Evolutionary conservation across 2,888 invertebrate species (phyloP).

Genomic region (Digitonthophagus gazella): DNA sequence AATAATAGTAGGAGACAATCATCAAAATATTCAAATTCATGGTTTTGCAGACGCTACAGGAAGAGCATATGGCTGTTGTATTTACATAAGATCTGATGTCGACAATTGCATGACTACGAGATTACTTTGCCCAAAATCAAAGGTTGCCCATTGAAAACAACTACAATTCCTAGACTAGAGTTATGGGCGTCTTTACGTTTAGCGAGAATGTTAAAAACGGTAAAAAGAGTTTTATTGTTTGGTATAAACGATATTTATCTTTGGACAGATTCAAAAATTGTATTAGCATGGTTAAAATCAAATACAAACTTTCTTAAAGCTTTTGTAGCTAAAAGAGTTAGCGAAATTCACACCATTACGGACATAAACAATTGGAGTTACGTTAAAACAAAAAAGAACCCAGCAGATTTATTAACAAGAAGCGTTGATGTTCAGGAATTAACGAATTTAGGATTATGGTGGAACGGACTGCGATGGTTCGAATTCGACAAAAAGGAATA

Average conservation of each 20-base stretch:
- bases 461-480: background rate
- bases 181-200: background rate
- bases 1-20: background rate
- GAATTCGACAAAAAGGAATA: background rate
- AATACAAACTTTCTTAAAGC: background rate
- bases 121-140: too few species aligned
- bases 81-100: too few species aligned
- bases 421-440: background rate
- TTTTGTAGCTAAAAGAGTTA: background rate
- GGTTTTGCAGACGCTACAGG: slow-evolving; percentile 25
- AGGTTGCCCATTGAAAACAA: too few species aligned
- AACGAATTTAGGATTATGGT: background rate
- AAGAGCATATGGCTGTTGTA: too few species aligned
- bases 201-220: background rate
- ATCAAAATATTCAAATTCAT: slow-evolving; percentile 2
- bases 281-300: background rate
- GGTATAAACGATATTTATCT: too few species aligned
- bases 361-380: too few species aligned
- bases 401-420: background rate
- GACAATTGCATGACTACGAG: background rate
- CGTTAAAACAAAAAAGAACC: too few species aligned
- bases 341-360: background rate
- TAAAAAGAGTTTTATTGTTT: too few species aligned
- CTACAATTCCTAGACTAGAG: too few species aligned
- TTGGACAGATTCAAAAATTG: too few species aligned